Conservation (phyloP, 2,797 vertebrate genomes). For the Loriculus beryllinus region DNA sequence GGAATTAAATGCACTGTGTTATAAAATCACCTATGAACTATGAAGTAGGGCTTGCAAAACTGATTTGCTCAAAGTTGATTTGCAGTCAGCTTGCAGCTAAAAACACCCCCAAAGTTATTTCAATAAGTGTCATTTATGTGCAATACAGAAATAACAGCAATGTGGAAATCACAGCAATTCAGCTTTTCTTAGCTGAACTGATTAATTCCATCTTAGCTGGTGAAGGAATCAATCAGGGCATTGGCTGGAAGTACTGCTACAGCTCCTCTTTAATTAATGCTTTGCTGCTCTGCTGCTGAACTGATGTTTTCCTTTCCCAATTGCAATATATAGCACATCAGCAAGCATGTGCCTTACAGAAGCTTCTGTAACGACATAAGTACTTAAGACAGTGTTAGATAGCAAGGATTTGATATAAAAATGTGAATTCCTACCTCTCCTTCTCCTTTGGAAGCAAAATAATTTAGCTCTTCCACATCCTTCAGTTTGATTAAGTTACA, state of each 20-base stretch:
- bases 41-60: not conserved
- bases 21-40: not conserved
- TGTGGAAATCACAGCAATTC: not conserved
- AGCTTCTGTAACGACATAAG: not conserved
- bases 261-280: not conserved
- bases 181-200: not conserved
- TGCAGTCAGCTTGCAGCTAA: not conserved
- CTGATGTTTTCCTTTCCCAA: not conserved
- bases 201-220: not conserved
- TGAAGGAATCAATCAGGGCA: not conserved
- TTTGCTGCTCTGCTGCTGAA: not conserved
- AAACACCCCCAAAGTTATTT: not conserved
- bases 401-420: not conserved
- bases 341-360: not conserved
- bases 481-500: constrained; percentile 95
- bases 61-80: not conserved
- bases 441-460: constrained; percentile 92
- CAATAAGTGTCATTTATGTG: not conserved
- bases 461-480: constrained; percentile 95
- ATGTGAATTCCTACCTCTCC: constrained; percentile 84
- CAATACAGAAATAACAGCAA: not conserved
- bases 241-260: not conserved
- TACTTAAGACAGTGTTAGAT: not conserved
- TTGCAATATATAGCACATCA: not conserved
- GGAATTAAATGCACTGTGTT: not conserved